Conservation (phyloP, 2,797 vertebrate species). For the Yasuhikotakia modesta region DNA sequence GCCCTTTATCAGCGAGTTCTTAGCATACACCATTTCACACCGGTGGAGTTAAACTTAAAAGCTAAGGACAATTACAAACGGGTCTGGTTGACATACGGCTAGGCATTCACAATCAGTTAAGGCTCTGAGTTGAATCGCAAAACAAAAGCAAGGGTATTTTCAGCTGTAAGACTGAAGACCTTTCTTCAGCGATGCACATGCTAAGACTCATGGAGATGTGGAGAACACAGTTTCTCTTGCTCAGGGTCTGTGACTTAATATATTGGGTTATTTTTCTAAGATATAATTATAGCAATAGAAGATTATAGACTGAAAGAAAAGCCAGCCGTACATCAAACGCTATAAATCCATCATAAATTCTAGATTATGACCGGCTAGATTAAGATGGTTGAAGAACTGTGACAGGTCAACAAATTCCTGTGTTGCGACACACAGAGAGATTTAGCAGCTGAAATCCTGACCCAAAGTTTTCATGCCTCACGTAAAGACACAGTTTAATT, state of each 20-base stretch:
- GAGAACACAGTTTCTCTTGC: slow-evolving; percentile 28
- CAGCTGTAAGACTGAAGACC: slow-evolving; percentile 6
- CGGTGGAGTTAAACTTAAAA: slow-evolving; percentile 64
- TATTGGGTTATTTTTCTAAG: slow-evolving; percentile 12
- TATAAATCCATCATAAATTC: slow-evolving; percentile 43
- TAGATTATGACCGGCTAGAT: slow-evolving; percentile 42
- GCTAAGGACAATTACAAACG: slow-evolving; percentile 79
- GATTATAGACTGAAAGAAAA: slow-evolving; percentile 43
- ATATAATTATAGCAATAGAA: slow-evolving; percentile 36
- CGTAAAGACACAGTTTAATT: slow-evolving; percentile 66
- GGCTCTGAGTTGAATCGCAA: slow-evolving; percentile 39
- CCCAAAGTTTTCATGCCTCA: slow-evolving; percentile 59
- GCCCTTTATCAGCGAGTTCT: slow-evolving; percentile 65
- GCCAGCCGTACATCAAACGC: slow-evolving; percentile 37
- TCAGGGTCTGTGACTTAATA: slow-evolving; percentile 10
- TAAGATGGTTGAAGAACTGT: slow-evolving; percentile 48
- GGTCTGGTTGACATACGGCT: slow-evolving; percentile 76
- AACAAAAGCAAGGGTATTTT: slow-evolving; percentile 27
- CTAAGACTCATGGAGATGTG: slow-evolving; percentile 21
- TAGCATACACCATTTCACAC: slow-evolving; percentile 70
- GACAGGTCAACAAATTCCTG: slow-evolving; percentile 60
- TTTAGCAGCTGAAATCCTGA: slow-evolving; percentile 61
- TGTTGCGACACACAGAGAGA: slow-evolving; percentile 55
- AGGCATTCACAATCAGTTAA: slow-evolving; percentile 69
- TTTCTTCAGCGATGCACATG: slow-evolving; percentile 17